Base-by-base conservation (phyloP, 2,888 invertebrate genomes). In the Diarsia brunnea region DNA sequence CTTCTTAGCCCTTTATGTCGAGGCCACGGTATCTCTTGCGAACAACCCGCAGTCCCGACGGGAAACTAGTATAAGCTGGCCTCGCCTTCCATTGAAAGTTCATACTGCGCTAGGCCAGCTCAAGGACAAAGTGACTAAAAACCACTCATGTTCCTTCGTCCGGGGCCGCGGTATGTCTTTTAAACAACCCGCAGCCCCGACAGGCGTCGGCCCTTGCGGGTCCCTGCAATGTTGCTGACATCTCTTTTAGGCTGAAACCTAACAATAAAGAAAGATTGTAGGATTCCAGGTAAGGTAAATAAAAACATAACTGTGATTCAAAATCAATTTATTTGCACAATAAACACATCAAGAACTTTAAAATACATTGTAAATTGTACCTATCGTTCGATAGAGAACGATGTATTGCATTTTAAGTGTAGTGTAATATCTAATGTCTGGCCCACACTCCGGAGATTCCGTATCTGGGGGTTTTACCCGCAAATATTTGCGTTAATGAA, bases 311-410 rank as follows among this genome's bases (percentile, higher is more conserved):
- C 43, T 51, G 27, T 72, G 69, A 84, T 88, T 88, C 58, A 82
- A 87, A 86, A 88, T 86, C 84, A 85, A 84, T 89, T 90, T 91
- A 91, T 88, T 83, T 89, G 84, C 87, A 89, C 82, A 89, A 87
- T 88, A 87, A 88, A 90, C 82, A 90, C 82, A 82, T 83, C 74
- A 82, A 83, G 81, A 85, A 87, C 77, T 85, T 87, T 78, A 84
- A 79, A 82, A 84, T 87, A 87, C 77, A 85, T 79, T 77, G 61
- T 84, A 83, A 78, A 84, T 78, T 73, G 81, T 75, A 76, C n/a
- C 55, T 84, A 69, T 75, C 51, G 49, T 77, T 84, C 65, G 71
- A 65, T 81, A 75, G 10, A 53, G 51, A 78, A 75, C 60, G 45
- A 73, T 68, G 68, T 71, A 49, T 67, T 61, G 74, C 61, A 77